Evolutionary conservation across 2,113 vertebrate species (phyloP), one percentile per base, ranked within the genome.

Genomic region (Tragelaphus imberbis): DNA sequence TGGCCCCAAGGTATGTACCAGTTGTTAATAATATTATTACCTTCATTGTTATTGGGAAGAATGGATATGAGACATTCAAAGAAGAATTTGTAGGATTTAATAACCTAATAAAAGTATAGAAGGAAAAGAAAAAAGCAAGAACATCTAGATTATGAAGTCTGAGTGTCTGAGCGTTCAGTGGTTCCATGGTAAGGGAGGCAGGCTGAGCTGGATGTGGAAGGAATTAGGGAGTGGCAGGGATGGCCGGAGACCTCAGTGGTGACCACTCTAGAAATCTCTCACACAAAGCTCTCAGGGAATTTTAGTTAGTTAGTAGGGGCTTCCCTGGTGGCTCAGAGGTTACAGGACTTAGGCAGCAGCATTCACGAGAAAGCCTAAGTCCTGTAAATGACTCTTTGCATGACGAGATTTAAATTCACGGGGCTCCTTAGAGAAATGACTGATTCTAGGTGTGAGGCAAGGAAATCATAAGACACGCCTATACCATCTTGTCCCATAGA

Each of bases 361-460:
- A 90, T 63, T 95, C 93, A 90, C 0, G 86, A 80, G 63, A 55
- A 49, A 92, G 58, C 21, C 21, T 63, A 84, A 91, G 36, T 40
- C 71, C 58, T 85, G 0, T 36, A 87, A 88, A 51, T n/a, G 53
- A 58, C 17, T 40, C 75, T 94, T 59, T 59, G 61, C 82, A 55
- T 79, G 87, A 92, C 79, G 65, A 90, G 81, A 90, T 51, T 92
- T 96, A 30, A 49, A 71, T 51, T 97, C 44, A 53, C 13, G 17
- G 68, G 23, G n/a, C 27, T 92, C 80, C 49, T 51, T 13, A 4
- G 53, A 94, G 75, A 89, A 81, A 51, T 17, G 63, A 7, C 53
- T 44, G 53, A 65, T 17, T 80, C 15, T 65, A 44, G 36, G 53
- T 58, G 14, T 55, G 51, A 87, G 30, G 11, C 40, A 40, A 81